Evolutionary conservation across 2,888 invertebrate species (phyloP).

Genomic region (Hermaeophaga mercurialis): DNA sequence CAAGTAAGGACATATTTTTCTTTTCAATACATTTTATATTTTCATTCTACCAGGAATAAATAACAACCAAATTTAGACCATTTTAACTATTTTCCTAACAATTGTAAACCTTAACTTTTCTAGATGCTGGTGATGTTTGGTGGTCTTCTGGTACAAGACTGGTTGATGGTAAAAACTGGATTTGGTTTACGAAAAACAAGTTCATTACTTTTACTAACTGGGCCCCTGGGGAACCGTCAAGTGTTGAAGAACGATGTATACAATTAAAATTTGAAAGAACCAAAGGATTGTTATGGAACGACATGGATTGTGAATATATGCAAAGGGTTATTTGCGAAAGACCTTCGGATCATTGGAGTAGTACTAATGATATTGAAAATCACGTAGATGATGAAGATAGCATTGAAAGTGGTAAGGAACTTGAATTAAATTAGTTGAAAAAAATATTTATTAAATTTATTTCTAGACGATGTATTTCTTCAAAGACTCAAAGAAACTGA

Average conservation of each 20-base stretch:
- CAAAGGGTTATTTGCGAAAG: conserved; percentile 22
- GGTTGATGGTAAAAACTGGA: conserved; percentile 24
- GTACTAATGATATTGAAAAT: too few relatives aligned
- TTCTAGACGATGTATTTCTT: background rate
- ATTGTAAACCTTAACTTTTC: background rate
- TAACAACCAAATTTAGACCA: too few relatives aligned
- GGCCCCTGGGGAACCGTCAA: conserved; percentile 21
- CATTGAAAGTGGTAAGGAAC: background rate
- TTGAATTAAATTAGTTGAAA: background rate
- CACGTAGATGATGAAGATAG: background rate
- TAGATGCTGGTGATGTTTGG: conserved; percentile 20
- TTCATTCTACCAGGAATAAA: too few relatives aligned
- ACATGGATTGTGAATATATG: conserved; percentile 4
- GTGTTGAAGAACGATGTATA: conserved; percentile 14
- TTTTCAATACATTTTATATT: background rate
- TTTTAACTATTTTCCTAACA: too few relatives aligned
- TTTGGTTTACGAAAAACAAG: conserved; percentile 19
- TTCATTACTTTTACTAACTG: conserved; percentile 26
- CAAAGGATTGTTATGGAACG: conserved; percentile 25
- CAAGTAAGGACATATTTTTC: conserved; percentile 12
- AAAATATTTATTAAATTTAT: background rate
- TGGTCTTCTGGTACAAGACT: conserved; percentile 28
- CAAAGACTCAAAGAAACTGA: background rate
- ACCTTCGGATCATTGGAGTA: background rate
- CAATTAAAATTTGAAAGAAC: conserved; percentile 7